A percentile compares a stretch with the other conserved stretches of the same genome.
phyloP scores from a whole-genome alignment of 1,140 invertebrate genomes.

The fruit fly (Drosophila melanogaster) region Release_6_plus_ISO1_MT NC_004354.4:17686001-17686500 shows the following conservation, averaged over 20 bases:
- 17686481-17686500: neutral
- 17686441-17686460: too few relatives aligned
- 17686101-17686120: constrained; percentile 29
- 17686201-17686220: neutral
- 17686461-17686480: neutral
- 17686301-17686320: too few relatives aligned
- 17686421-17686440: too few relatives aligned
- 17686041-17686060: constrained; percentile 50
- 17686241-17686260: too few relatives aligned
- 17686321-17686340: too few relatives aligned
- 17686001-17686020: constrained; percentile 83
- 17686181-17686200: neutral
- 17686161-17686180: constrained; percentile 40
- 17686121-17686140: constrained; percentile 39
- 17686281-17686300: too few relatives aligned
- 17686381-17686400: too few relatives aligned
- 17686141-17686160: constrained; percentile 43
- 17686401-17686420: too few relatives aligned
- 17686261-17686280: too few relatives aligned
- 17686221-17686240: neutral
- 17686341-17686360: too few relatives aligned
- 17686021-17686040: constrained; percentile 76
- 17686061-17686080: constrained; percentile 64
- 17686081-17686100: constrained; percentile 43
- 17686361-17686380: too few relatives aligned